Conservation (phyloP, 2,113 vertebrate species). For the Suricata suricatta region DNA sequence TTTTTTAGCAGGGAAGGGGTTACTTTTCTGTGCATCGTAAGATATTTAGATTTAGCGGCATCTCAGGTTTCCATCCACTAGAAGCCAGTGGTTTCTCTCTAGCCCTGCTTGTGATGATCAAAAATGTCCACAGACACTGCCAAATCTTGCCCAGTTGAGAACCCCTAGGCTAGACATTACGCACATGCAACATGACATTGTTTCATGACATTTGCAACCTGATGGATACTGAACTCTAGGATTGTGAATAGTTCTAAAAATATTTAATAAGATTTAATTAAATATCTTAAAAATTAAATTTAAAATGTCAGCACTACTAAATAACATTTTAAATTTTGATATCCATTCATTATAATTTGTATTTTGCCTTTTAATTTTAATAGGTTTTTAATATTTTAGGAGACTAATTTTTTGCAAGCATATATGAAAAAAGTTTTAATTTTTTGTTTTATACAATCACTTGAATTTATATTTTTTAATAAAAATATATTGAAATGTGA, state of each 20-base stretch:
- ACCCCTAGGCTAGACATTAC: background rate
- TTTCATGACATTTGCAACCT: background rate
- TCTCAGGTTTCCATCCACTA: background rate
- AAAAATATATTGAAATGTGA: background rate
- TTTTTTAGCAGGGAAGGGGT: background rate
- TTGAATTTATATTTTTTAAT: background rate
- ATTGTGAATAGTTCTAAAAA: background rate
- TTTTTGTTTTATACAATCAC: background rate
- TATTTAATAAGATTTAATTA: background rate
- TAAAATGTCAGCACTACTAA: background rate
- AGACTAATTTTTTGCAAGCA: background rate
- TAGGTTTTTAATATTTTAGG: background rate
- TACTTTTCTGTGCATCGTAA: background rate
- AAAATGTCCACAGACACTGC: background rate
- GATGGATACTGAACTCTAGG: background rate
- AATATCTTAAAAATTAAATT: constrained; percentile 18
- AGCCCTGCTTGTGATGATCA: background rate
- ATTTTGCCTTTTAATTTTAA: constrained; percentile 15
- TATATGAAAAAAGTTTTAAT: background rate
- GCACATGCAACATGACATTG: background rate
- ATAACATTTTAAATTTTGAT: background rate
- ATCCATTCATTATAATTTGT: background rate
- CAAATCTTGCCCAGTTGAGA: background rate
- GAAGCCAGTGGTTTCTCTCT: background rate
- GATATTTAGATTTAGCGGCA: background rate